Base-by-base conservation (phyloP, 30 jellyfish, hydroid and myxozoan species). In the Aurelia aurita region DNA sequence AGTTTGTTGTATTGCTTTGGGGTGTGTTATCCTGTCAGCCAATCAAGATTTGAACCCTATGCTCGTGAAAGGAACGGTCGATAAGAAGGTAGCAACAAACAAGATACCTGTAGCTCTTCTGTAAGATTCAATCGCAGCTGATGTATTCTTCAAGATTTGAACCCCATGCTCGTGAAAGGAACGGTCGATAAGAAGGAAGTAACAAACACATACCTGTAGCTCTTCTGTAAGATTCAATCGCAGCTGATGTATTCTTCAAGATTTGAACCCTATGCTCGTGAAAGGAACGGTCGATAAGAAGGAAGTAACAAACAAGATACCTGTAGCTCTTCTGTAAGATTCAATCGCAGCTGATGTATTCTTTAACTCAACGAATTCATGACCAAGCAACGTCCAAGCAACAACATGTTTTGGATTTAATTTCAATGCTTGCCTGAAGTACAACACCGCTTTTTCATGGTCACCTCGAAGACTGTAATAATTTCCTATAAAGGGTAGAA, bases 321-420 rank as follows among this genome's bases (percentile, higher is more conserved):
- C 99, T 6, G 97, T 88, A 14, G 99, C 99, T 45, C 90, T 71
- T 31, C 97, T 78, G 81, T 95, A 95, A 5, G 97, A 69, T 62
- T 79, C 98, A 14, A 95, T 80, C 9, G 99, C 99, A 20, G 99
- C 97, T 14, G 96, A 79, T 35, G 96, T 85, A 61, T 95, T 84
- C 53, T 90, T 90, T 18, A 95, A 72, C 69, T 95, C 99, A 26
- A 95, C 92, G 79, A 84, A 90, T 58, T 95, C 97, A 63, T 95
- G 99, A 25, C 99, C 99, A 53, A 95, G 95, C 10, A 95, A 90
- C 39, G 97, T 95, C 99, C 99, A 95, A 32, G 97, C 97, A 9
- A 85, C 97, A 23, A 80, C 83, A 34, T 86, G 95, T 3, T 91
- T 84, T 7, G 97, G 96, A 62, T 95, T 95, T 39, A 95, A 83